phyloP scores from a whole-genome alignment of 2,797 vertebrate genomes.

The Tachyglossus aculeatus region DNA sequence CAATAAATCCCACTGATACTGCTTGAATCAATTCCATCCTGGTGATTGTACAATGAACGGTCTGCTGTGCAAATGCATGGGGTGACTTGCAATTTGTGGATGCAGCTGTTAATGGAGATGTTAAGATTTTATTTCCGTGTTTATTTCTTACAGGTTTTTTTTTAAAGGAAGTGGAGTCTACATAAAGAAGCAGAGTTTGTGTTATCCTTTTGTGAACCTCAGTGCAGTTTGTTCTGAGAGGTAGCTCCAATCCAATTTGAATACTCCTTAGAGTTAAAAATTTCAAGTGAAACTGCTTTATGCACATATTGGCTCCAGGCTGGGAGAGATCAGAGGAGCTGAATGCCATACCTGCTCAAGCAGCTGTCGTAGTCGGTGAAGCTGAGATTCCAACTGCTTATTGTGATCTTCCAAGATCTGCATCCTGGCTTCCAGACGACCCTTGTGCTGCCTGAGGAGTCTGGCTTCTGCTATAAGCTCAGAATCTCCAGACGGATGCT shows the following conservation, averaged over 20 bases:
- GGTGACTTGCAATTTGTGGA: too few species aligned
- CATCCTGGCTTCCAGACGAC: conserved; percentile 94
- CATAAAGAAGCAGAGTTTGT: not conserved
- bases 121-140: too few species aligned
- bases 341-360: conserved; percentile 88
- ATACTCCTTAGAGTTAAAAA: not conserved
- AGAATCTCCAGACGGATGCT: conserved; percentile 82
- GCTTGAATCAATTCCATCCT: too few species aligned
- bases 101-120: too few species aligned
- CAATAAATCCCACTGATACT: too few species aligned
- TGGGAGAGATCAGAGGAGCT: not conserved
- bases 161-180: too few species aligned
- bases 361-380: conserved; percentile 91
- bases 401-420: conserved; percentile 98
- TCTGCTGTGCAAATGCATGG: too few species aligned
- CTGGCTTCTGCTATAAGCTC: conserved; percentile 97
- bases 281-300: not conserved
- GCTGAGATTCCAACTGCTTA: conserved; percentile 95
- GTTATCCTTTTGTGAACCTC: not conserved
- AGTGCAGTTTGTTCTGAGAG: conserved; percentile 10
- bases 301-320: not conserved
- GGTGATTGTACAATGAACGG: too few species aligned
- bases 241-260: not conserved
- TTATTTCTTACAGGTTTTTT: too few species aligned
- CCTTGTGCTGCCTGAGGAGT: conserved; percentile 94